Evolutionary conservation across 1,140 invertebrate genomes (phyloP), one percentile per base, ranked within the genome.

Genomic region (Drosophila tsacasi): DNA sequence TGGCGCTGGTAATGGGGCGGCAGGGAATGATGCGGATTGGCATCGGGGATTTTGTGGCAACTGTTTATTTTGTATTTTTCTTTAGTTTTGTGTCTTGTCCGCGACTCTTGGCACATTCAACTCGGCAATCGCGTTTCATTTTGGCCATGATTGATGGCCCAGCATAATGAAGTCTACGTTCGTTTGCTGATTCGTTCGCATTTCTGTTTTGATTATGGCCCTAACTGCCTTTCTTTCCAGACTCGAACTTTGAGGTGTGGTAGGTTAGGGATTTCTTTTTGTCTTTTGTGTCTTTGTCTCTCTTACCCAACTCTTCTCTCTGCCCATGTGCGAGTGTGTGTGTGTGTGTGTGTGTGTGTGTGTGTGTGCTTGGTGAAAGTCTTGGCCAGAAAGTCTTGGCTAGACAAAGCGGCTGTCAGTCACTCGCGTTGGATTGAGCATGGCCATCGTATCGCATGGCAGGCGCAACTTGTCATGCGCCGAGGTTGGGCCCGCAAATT

Each of bases 141-240:
- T 87, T 75, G 84, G 84, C 85, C 69, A 87, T 87, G 84, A 87
- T 87, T 87, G 84, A 87, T 87, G 84, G 79, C 35, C 65, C 62
- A 68, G 49, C 84, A 84, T 79, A 81, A 87, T 87, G 78, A 81
- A 81, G 84, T 81, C 81, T 81, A 68, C 73, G 78, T 63, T 87
- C 76, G 77, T 63, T 87, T 66, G 83, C 61, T 87, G 79, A 81
- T 89, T 89, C 80, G 83, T 68, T 83, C 62, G 39, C 46, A 71
- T 80, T 83, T 84, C 76, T 85, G 82, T 87, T 87, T 87, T 87
- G 84, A 87, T 89, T 87, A 87, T 74, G 76, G 66, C 81, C 77
- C 89, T 74, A 61, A 67, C 66, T 65, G 84, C 62, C 68, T 83
- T 83, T 78, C 68, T 81, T 54, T 49, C 35, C 52, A 42, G 46